Percentiles rank a stretch among this genome's conserved stretches.
Evolutionary conservation across 2,888 invertebrate species (phyloP).

Genomic region (Geophilus truncorum): DNA sequence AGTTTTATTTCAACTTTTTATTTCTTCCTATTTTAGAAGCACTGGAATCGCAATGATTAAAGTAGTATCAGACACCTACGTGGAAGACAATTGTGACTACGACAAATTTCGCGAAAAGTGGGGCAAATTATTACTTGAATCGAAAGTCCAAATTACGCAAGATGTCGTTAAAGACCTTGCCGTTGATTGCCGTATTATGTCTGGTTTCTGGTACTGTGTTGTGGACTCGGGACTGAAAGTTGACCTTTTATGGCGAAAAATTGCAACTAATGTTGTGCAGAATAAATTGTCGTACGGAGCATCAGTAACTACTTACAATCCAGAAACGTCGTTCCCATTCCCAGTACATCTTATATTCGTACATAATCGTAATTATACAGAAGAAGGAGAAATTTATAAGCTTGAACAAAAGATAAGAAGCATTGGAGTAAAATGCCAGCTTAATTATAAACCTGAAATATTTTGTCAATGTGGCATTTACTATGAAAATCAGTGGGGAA

Average conservation of each 20-base stretch:
- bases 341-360: neutral
- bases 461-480: slow-evolving; percentile 19
- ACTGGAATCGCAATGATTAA: too few species aligned
- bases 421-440: neutral
- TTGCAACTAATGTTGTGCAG: neutral
- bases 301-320: neutral
- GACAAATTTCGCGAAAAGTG: neutral
- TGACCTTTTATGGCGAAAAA: neutral
- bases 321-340: too few species aligned
- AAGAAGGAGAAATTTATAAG: neutral
- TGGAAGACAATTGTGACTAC: neutral
- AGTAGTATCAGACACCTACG: too few species aligned
- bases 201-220: neutral
- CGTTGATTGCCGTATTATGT: neutral
- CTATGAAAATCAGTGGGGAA: neutral
- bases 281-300: neutral
- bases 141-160: neutral
- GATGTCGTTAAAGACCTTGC: neutral
- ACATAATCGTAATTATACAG: slow-evolving; percentile 4
- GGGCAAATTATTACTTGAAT: neutral
- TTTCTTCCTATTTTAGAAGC: too few species aligned
- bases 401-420: neutral
- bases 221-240: slow-evolving; percentile 5
- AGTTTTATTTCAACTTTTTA: neutral
- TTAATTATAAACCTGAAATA: slow-evolving; percentile 28